Conservation (phyloP, 2,113 vertebrate genomes). For the Raja brachyura region DNA sequence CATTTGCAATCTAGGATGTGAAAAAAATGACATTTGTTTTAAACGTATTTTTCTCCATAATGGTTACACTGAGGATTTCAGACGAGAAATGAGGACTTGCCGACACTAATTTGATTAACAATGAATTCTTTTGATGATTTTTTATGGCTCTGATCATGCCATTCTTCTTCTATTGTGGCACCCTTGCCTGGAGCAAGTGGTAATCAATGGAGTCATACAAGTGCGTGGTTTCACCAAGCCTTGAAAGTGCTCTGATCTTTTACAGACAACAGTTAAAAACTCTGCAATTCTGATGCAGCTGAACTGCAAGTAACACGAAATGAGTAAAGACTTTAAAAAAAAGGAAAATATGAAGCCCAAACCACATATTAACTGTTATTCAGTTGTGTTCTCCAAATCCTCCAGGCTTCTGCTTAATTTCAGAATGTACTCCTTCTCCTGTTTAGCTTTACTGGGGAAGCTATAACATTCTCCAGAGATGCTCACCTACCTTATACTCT, state of each 20-base stretch:
- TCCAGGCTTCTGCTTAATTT: neutral
- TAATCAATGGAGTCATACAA: constrained; percentile 71
- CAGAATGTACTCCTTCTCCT: neutral
- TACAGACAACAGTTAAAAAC: constrained; percentile 60
- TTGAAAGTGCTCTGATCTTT: constrained; percentile 67
- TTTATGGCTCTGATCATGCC: constrained; percentile 72
- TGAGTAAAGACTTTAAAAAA: neutral
- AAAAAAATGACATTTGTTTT: constrained; percentile 45
- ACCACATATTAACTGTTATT: neutral
- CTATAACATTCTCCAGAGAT: neutral
- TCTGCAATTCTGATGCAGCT: constrained; percentile 74
- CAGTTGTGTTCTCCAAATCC: neutral
- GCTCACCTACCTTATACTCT: no score
- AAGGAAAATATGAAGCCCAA: neutral
- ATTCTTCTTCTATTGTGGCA: constrained; percentile 54
- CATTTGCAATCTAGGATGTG: constrained; percentile 44
- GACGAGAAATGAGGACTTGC: constrained; percentile 49
- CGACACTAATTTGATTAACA: constrained; percentile 59
- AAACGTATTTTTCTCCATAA: constrained; percentile 41
- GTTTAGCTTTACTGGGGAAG: neutral
- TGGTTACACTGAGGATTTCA: neutral
- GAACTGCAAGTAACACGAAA: constrained; percentile 61
- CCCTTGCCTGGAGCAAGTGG: constrained; percentile 60
- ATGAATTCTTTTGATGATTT: constrained; percentile 80
- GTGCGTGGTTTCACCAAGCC: constrained; percentile 54